Evolutionary conservation across 2,113 vertebrate species (phyloP).

Genomic region (Bothrops jararaca): DNA sequence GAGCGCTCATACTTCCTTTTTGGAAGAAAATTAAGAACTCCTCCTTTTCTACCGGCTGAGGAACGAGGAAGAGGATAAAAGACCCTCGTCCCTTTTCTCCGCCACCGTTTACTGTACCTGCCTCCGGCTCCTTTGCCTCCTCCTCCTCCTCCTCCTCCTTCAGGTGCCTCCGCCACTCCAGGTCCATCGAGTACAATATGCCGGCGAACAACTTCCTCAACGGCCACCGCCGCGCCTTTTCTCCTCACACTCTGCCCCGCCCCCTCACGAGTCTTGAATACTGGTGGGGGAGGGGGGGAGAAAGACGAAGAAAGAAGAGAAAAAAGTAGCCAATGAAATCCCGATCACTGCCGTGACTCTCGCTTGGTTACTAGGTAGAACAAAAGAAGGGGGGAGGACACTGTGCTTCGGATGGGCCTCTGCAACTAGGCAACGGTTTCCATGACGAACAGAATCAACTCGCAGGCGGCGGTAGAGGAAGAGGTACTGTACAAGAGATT

Average conservation of each 20-base stretch:
- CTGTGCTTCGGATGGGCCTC: background rate
- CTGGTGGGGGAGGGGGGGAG: accelerated
- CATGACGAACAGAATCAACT: conserved; percentile 8
- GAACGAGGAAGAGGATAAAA: background rate
- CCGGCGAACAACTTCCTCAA: background rate
- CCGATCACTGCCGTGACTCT: background rate
- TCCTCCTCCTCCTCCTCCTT: background rate
- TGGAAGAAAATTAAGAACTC: background rate
- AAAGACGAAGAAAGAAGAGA: background rate
- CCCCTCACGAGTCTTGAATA: background rate
- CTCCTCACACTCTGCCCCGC: background rate
- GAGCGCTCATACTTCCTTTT: background rate
- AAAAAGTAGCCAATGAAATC: conserved; percentile 6
- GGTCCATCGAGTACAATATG: background rate
- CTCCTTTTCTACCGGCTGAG: background rate
- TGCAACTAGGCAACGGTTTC: conserved; percentile 31
- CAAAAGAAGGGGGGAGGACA: background rate
- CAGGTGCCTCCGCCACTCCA: background rate
- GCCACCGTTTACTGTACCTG: background rate
- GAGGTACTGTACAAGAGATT: background rate
- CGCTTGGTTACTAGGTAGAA: conserved; percentile 43
- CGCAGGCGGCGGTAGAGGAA: conserved; percentile 8
- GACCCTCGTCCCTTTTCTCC: background rate
- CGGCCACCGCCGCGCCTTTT: background rate
- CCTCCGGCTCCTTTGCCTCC: background rate